Evolutionary conservation across 1,140 invertebrate genomes (phyloP), one percentile per base, ranked within the genome.

Genomic region (Magallana ariakensis): DNA sequence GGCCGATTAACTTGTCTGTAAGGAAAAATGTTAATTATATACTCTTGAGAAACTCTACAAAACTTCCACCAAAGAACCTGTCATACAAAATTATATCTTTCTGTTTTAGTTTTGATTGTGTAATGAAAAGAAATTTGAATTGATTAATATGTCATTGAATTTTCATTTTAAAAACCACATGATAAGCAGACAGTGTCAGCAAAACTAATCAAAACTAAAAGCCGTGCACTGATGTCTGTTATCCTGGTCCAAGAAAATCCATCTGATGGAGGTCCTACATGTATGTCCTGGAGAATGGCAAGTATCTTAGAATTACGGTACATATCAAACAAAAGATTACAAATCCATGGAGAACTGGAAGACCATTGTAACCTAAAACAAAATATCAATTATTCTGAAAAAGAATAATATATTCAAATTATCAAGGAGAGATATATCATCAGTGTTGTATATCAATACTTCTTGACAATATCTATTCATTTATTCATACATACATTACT

Each of bases 101-200:
- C 33, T 46, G 33, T 46, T 46, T 46, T 46, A 46, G 33, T 46
- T 46, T 46, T 46, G 3, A 46, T 5, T 46, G 33, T 46, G 33
- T 46, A 46, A 46, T 46, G 33, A 46, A 46, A 46, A 46, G 2
- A 46, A 46, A 46, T 46, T 5, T 46, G 33, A 46, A 46, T 5
- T 46, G 33, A 46, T 46, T 46, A 46, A 46, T 46, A 46, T 46
- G 33, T 46, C 33, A 46, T 46, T 46, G 33, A 2, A 46, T 46
- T 46, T 46, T 4, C 33, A 46, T 46, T 46, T 46, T 46, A 46
- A 46, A 4, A 5, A 46, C 33, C 33, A 46, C 5, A 46, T 46
- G 33, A 46, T 46, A 4, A 33, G 66, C 66, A 75, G 66, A 75
- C 66, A 75, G 66, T 75, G 15, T 75, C 22, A 75, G 66, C 66